Evolutionary conservation across 37 sponge, comb jelly and placozoan species (phyloP), one percentile per base, ranked within the genome.

Genomic region (Tethya wilhelma): DNA sequence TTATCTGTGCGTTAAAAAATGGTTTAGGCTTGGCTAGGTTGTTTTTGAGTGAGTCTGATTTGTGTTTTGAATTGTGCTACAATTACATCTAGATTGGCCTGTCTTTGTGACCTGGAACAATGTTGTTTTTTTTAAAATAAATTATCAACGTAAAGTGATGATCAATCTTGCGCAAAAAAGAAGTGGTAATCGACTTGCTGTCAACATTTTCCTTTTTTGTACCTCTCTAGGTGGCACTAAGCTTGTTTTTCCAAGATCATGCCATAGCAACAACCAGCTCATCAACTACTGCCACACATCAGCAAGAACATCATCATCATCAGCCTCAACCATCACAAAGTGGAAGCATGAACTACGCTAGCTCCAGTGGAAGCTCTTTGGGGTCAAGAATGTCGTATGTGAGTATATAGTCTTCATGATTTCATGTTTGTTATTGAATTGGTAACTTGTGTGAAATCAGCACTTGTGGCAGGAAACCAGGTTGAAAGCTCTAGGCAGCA

Each of bases 171-270:
- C n/a, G n/a, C n/a, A n/a, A n/a, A n/a, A n/a, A n/a, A 25, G 22
- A 60, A 26, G 63, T 60, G 63, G 7, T 60, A 60, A 60, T 26
- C 6, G 22, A 12, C 63, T 60, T 19, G 9, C 14, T 49, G 53
- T 49, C 53, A 19, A 49, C 25, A 3, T 32, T 69, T 20, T 77
- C 59, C 19, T 56, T 34, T 69, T 31, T 60, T 53, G 42, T 46
- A 9, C 31, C 37, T 23, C 9, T 63, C 1, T 38, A 92, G 93
- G 89, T 84, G 0, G 93, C 93, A 11, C 72, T 82, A 38, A 92
- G 93, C 71, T 6, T 92, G 44, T 92, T 88, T 73, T 88, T 92
- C 32, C 76, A 92, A 20, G 93, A 79, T 2, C 87, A 86, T 49
- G 31, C 78, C 11, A 63, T 86, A 0, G 67, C 39, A 7, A 14